These are phyloP conservation scores for Neelides sp. DNA, from an alignment of 1,140 invertebrate genomes.

Conservation along the genomic window DNA sequence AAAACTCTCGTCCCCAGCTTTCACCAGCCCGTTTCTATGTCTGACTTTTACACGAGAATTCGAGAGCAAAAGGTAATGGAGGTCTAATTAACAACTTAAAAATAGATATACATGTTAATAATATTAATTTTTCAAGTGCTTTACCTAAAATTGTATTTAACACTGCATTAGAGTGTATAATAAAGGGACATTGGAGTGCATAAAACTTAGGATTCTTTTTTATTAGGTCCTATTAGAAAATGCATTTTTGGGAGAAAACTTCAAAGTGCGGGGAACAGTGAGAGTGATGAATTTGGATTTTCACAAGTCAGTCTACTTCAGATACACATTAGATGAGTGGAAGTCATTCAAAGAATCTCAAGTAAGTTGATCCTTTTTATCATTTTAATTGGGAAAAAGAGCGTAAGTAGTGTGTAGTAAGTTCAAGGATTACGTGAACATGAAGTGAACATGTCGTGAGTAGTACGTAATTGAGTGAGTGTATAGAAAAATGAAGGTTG, in stretches of 20 bases:
- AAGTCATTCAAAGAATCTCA: constrained; percentile 64
- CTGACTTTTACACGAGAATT: constrained; percentile 65
- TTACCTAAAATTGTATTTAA: not conserved
- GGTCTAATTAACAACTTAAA: not conserved
- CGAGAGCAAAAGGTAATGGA: constrained; percentile 51
- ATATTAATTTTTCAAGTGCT: not conserved
- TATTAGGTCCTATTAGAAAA: constrained; percentile 58
- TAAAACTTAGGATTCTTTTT: too few relatives aligned
- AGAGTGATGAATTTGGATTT: constrained; percentile 81
- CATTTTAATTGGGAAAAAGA: too few relatives aligned
- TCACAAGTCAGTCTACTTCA: constrained; percentile 74
- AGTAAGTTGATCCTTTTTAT: constrained; percentile 34
- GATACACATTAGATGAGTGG: constrained; percentile 79
- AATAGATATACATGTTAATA: constrained; percentile 7
- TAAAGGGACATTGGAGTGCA: not conserved
- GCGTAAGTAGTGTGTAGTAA: too few relatives aligned
- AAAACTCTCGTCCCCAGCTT: constrained; percentile 58
- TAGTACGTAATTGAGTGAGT: too few relatives aligned
- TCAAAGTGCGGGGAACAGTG: constrained; percentile 68
- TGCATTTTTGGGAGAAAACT: constrained; percentile 52
- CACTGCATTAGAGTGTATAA: not conserved
- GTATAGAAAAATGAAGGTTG: too few relatives aligned
- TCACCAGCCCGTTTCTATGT: constrained; percentile 59
- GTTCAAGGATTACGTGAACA: too few relatives aligned
- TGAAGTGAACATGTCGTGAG: too few relatives aligned